Percentiles rank a stretch among this genome's conserved stretches.
These are phyloP conservation scores for Andrena praecox DNA, from an alignment of 2,888 invertebrate genomes.

Conservation along the genomic window DNA sequence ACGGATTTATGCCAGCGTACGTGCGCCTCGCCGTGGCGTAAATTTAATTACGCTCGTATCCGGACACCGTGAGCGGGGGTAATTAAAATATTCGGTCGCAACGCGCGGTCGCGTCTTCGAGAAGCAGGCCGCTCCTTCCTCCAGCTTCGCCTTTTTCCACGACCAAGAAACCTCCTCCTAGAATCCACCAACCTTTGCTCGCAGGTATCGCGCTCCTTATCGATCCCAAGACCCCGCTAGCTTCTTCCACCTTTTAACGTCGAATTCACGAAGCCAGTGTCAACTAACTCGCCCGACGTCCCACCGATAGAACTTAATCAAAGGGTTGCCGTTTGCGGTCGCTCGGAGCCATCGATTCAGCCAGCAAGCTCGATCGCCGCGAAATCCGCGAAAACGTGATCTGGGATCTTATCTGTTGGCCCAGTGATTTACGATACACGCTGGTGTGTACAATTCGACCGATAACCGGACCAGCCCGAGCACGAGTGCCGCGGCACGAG, in stretches of 20 bases:
- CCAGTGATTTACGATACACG: slow-evolving; percentile 67
- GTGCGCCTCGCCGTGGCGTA: slow-evolving; percentile 54
- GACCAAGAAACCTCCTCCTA: not conserved
- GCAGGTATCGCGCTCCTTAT: slow-evolving; percentile 2
- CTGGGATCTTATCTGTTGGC: slow-evolving; percentile 62
- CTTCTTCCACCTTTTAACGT: not conserved
- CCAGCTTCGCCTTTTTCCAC: not conserved
- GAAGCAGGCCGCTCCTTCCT: not conserved
- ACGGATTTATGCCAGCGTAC: slow-evolving; percentile 64
- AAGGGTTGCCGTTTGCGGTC: slow-evolving; percentile 40
- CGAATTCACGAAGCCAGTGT: slow-evolving; percentile 9
- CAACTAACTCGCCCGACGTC: not conserved
- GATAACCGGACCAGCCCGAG: slow-evolving; percentile 46
- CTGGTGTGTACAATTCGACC: slow-evolving; percentile 39
- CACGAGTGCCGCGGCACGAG: slow-evolving; percentile 37
- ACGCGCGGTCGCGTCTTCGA: slow-evolving; percentile 21
- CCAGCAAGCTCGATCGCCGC: slow-evolving; percentile 27
- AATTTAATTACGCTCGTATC: slow-evolving; percentile 66
- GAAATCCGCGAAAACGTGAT: slow-evolving; percentile 69
- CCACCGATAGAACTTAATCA: slow-evolving; percentile 38
- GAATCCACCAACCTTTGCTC: slow-evolving; percentile 1
- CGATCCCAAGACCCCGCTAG: not conserved
- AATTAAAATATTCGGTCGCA: slow-evolving; percentile 64
- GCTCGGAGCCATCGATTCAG: slow-evolving; percentile 14
- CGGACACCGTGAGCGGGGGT: slow-evolving; percentile 49